Base-by-base conservation (phyloP, 2,888 invertebrate genomes). In the Drosophila mimica region DNA sequence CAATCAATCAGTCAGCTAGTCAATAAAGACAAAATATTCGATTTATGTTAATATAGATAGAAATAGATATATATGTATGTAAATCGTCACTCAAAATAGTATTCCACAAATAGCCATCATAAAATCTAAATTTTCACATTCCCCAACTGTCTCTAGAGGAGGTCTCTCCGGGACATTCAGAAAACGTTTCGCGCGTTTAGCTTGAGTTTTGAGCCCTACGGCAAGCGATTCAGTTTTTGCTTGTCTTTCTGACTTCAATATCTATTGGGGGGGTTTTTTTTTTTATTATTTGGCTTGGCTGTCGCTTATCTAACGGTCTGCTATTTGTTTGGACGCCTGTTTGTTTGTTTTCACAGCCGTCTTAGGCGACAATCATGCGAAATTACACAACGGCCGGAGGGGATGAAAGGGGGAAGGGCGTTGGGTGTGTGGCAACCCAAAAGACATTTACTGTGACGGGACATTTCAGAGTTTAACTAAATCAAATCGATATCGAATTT, bases 401-500 rank as follows among this genome's bases (percentile, higher is more conserved):
- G 30, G 0, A 2, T 1, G 2, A 3, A 1, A 4, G 43, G 13
- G 9, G n/a, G 6, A 25, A 5, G 1, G 6, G 38, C 3, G n/a
- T 3, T 25, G 43, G 8, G 20, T 31, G 8, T 38, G 38, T 11
- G 36, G 17, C 40, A 57, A 13, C 28, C 52, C 31, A 13, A 31
- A 53, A 5, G 53, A 38, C 46, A 68, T 73, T 58, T 33, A 40
- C 30, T 30, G 38, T 15, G 69, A 63, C 20, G 64, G 67, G 71
- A 72, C 74, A 74, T 81, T 85, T 82, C 70, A 67, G 54, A 86
- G 83, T 79, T 89, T 90, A 89, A 88, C 90, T 89, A 88, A 88
- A 89, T 87, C 90, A 87, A 87, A 87, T 90, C 86, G 86, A 87
- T 87, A 88, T 87, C 79, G 86, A 87, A 87, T 87, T 88, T 85